Conservation (phyloP, 2,888 invertebrate species). For the Corbicula japonica region DNA sequence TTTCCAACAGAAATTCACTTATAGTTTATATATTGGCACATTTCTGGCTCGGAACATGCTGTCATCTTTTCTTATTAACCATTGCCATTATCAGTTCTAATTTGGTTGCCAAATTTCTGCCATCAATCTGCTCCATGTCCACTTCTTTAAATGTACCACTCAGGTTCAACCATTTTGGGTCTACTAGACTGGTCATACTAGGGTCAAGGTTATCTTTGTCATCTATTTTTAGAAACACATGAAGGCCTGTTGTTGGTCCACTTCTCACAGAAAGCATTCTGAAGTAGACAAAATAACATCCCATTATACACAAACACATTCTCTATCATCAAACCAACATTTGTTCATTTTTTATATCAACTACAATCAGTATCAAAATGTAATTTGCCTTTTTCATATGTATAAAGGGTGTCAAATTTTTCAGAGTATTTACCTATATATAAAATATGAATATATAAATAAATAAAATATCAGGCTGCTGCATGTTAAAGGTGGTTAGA, state of each 20-base stretch:
- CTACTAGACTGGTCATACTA: conserved; percentile 89
- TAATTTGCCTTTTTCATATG: too few species aligned
- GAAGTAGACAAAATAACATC: conserved; percentile 43
- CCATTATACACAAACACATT: too few species aligned
- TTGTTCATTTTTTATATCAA: too few species aligned
- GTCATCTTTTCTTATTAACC: conserved; percentile 59
- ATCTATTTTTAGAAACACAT: conserved; percentile 92
- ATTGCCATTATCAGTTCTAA: conserved; percentile 97
- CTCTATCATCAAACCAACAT: too few species aligned
- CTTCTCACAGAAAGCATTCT: conserved; percentile 95
- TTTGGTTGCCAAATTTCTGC: conserved; percentile 97
- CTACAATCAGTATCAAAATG: too few species aligned
- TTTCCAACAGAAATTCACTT: too few species aligned
- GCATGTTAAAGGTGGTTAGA: too few species aligned
- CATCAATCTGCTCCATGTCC: conserved; percentile 97
- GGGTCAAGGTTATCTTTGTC: conserved; percentile 62
- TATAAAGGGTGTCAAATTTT: too few species aligned
- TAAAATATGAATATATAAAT: too few species aligned
- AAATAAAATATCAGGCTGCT: too few species aligned
- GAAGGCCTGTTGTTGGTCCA: conserved; percentile 94
- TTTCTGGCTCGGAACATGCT: background rate
- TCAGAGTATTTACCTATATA: too few species aligned
- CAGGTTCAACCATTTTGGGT: conserved; percentile 97
- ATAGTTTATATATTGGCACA: background rate
- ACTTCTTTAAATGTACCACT: conserved; percentile 94